These are phyloP conservation scores for Theristicus caerulescens DNA, from an alignment of 2,113 vertebrate species.

Conservation along the genomic window DNA sequence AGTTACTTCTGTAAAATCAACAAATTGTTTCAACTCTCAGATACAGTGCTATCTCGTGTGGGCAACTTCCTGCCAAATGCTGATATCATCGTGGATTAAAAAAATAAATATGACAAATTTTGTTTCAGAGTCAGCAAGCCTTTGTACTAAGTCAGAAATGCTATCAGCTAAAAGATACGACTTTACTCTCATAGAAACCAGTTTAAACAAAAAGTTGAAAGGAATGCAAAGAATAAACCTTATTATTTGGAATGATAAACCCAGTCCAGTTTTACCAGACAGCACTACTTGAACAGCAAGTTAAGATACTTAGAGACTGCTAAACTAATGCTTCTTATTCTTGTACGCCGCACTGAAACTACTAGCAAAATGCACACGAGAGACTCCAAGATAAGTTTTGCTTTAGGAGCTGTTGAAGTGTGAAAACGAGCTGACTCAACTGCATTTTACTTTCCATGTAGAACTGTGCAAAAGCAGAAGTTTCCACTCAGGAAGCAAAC, in stretches of 20 bases:
- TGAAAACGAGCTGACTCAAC: constrained; percentile 12
- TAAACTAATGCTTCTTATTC: constrained; percentile 11
- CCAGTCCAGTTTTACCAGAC: neutral
- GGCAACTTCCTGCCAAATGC: constrained; percentile 53
- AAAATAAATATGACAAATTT: constrained; percentile 61
- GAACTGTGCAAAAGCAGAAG: constrained; percentile 18
- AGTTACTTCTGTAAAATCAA: constrained; percentile 63
- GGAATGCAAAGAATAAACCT: constrained; percentile 7
- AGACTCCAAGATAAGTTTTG: neutral
- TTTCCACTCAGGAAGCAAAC: constrained; percentile 53
- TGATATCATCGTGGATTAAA: constrained; percentile 67
- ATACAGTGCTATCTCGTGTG: neutral
- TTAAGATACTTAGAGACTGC: neutral
- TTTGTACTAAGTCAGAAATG: constrained; percentile 32
- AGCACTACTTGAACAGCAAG: neutral
- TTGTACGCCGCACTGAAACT: neutral
- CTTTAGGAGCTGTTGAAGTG: neutral
- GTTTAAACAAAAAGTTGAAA: neutral
- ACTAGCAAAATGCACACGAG: neutral
- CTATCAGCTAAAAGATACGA: neutral
- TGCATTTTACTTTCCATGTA: constrained; percentile 41
- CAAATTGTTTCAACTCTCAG: constrained; percentile 29
- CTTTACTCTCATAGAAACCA: neutral
- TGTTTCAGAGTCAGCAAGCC: constrained; percentile 56
- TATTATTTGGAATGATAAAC: neutral